A percentile compares a stretch with the other conserved stretches of the same genome.
phyloP scores from a whole-genome alignment of 2,113 vertebrate genomes.

The Sapajus apella region DNA sequence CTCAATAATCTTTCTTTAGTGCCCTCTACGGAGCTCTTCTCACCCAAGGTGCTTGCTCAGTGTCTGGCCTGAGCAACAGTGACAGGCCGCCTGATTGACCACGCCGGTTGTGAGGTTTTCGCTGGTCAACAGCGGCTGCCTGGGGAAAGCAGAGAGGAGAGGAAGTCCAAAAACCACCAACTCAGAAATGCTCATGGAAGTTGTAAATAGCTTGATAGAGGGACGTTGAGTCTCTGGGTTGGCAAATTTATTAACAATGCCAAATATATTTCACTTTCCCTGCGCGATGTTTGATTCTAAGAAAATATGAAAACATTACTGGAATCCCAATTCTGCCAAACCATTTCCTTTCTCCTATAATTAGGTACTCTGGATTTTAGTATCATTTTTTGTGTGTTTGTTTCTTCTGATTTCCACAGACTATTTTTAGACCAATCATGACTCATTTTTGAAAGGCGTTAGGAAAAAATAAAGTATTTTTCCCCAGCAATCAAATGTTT shows the following conservation, averaged over 20 bases:
- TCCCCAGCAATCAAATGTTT: constrained; percentile 61
- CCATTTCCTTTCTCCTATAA: constrained; percentile 73
- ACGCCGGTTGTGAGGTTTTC: neutral
- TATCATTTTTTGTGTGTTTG: constrained; percentile 62
- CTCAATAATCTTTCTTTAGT: neutral
- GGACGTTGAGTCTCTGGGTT: neutral
- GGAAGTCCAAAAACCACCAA: neutral
- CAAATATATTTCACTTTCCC: constrained; percentile 51
- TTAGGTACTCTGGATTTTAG: constrained; percentile 71
- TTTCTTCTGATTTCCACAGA: constrained; percentile 75
- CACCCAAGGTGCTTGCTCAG: constrained; percentile 27
- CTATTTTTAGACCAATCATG: constrained; percentile 79
- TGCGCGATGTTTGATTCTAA: constrained; percentile 61
- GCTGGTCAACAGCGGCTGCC: constrained; percentile 15
- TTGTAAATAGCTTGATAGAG: constrained; percentile 43
- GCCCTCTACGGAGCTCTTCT: neutral
- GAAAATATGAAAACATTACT: constrained; percentile 61
- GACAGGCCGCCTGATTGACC: neutral
- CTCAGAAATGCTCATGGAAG: neutral
- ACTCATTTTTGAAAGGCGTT: constrained; percentile 72
- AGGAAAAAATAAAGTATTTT: constrained; percentile 3
- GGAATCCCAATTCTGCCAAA: constrained; percentile 68
- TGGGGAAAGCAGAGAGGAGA: neutral
- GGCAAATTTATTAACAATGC: constrained; percentile 58
- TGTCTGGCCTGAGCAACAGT: neutral